A percentile compares a stretch with the other conserved stretches of the same genome.
phyloP scores from a whole-genome alignment of 37 sponge, comb jelly and placozoan species.

The Hexactinellida sp. region DNA sequence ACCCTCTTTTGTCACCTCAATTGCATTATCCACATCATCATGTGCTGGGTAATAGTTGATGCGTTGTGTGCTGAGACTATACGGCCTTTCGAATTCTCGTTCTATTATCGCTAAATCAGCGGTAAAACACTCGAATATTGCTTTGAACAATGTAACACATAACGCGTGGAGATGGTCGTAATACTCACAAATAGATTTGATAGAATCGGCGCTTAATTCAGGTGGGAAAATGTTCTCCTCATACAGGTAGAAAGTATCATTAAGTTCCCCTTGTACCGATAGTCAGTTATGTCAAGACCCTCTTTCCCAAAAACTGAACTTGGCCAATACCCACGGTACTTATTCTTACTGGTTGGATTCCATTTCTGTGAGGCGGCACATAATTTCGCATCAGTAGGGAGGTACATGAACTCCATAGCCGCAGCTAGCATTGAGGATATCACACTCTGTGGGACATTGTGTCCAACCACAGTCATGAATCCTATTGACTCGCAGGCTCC shows the following conservation, averaged over 20 bases:
- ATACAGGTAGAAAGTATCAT: background rate
- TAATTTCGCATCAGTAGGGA: background rate
- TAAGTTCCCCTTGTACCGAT: background rate
- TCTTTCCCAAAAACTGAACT: background rate
- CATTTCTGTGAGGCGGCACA: background rate
- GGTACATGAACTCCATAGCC: background rate
- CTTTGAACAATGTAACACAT: background rate
- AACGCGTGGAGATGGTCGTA: background rate
- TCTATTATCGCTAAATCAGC: background rate
- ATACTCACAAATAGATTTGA: background rate
- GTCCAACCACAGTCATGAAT: background rate
- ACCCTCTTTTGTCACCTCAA: background rate
- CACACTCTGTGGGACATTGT: background rate
- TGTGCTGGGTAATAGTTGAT: background rate
- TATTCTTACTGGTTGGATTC: constrained; percentile 1
- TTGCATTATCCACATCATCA: background rate
- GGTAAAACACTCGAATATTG: background rate
- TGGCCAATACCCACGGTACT: background rate
- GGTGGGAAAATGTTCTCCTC: background rate
- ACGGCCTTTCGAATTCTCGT: background rate
- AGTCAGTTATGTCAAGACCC: background rate
- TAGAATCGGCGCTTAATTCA: background rate
- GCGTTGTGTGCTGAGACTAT: background rate
- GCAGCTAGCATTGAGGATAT: background rate
- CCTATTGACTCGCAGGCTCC: background rate